A percentile compares a stretch with the other conserved stretches of the same genome.
Evolutionary conservation across 2,113 vertebrate species (phyloP).

Genomic region (Mesembrinibis cayennensis): DNA sequence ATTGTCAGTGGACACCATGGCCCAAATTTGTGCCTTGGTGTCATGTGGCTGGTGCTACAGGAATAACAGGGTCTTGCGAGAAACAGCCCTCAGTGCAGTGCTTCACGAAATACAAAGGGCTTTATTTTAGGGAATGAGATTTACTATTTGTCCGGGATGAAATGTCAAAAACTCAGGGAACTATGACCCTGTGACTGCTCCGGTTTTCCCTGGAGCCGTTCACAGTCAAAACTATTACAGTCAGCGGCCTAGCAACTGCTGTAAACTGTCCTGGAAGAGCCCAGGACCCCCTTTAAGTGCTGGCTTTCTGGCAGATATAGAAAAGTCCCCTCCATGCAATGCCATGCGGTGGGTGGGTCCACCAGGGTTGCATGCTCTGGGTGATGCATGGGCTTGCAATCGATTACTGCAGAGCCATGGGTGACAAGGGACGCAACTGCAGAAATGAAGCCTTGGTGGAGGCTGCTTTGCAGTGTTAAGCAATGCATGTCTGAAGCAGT

Average conservation of each 20-base stretch:
- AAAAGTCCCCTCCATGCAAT: fast-evolving
- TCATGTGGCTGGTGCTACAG: neutral
- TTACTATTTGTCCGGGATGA: neutral
- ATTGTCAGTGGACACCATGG: neutral
- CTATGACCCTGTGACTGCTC: neutral
- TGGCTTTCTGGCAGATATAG: neutral
- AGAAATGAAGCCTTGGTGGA: neutral
- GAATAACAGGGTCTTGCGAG: neutral
- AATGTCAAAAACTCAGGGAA: neutral
- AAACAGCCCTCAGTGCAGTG: neutral
- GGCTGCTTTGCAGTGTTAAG: neutral
- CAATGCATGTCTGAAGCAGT: neutral
- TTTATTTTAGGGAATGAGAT: conserved; percentile 1
- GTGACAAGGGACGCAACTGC: neutral
- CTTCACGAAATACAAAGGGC: neutral
- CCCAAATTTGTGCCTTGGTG: neutral
- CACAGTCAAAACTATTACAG: conserved; percentile 2
- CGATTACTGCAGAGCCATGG: neutral
- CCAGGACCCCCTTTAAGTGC: neutral
- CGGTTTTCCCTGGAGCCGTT: neutral
- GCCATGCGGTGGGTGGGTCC: neutral
- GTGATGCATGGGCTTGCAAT: neutral
- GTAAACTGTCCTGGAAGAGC: neutral
- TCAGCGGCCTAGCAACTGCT: neutral
- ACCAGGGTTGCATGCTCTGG: neutral